These are phyloP conservation scores for Epinotia brunnichana DNA, from an alignment of 2,888 invertebrate species.

Conservation along the genomic window DNA sequence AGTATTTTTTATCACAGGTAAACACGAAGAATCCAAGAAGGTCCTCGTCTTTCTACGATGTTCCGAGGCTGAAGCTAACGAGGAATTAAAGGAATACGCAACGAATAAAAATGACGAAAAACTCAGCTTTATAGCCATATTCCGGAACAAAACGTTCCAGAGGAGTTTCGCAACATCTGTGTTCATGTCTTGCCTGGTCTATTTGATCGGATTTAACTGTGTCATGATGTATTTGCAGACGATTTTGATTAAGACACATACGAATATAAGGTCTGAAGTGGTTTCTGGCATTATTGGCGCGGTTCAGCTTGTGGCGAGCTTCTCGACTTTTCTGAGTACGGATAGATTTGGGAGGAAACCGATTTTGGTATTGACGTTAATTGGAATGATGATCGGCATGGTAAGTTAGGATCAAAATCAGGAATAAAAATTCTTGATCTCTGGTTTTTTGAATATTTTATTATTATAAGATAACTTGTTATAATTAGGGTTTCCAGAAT, in stretches of 20 bases:
- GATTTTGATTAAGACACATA: constrained; percentile 63
- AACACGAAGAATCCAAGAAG: constrained; percentile 42
- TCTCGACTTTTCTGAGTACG: constrained; percentile 57
- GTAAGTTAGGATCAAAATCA: constrained; percentile 48
- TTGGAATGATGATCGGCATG: constrained; percentile 57
- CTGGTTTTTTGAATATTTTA: no score
- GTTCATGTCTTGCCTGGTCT: constrained; percentile 51
- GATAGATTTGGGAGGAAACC: constrained; percentile 61
- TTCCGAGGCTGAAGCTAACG: constrained; percentile 35
- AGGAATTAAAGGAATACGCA: constrained; percentile 44
- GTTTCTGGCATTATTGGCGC: constrained; percentile 64
- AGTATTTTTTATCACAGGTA: constrained; percentile 36
- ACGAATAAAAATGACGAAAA: constrained; percentile 44
- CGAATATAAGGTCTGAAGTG: constrained; percentile 59
- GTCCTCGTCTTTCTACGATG: constrained; percentile 43
- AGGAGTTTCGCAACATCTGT: constrained; percentile 53
- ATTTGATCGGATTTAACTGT: constrained; percentile 62
- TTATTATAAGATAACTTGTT: no score
- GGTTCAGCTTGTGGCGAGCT: constrained; percentile 62
- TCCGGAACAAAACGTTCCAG: constrained; percentile 52
- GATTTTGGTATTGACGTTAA: constrained; percentile 51
- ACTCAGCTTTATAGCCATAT: constrained; percentile 46
- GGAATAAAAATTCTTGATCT: no score
- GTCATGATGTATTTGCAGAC: constrained; percentile 67
- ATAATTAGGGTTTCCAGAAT: no score